These are phyloP conservation scores for Merops nubicus DNA, from an alignment of 2,113 vertebrate species.

Conservation along the genomic window DNA sequence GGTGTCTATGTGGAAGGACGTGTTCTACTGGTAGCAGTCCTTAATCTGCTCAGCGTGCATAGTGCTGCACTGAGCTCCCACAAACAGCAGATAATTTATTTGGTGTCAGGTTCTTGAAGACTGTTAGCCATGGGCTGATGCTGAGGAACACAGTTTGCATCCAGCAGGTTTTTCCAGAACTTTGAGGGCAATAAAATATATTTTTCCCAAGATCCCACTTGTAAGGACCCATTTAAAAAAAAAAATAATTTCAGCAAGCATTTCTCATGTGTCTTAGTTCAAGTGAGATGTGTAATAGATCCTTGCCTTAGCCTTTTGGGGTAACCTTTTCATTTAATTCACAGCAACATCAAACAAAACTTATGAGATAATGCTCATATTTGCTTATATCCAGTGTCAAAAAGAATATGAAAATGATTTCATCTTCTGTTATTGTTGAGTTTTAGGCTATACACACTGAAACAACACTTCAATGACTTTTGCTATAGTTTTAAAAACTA, in stretches of 20 bases:
- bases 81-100: not conserved
- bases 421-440: not conserved
- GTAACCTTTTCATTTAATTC: not conserved
- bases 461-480: not conserved
- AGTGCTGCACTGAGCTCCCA: not conserved
- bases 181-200: not conserved
- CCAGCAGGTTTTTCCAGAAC: not conserved
- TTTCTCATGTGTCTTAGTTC: not conserved
- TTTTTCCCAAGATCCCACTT: not conserved
- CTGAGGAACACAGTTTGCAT: not conserved
- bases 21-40: not conserved
- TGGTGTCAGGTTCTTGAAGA: not conserved
- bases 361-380: not conserved
- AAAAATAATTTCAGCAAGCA: not conserved
- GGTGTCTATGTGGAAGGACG: not conserved
- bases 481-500: not conserved
- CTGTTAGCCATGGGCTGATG: not conserved
- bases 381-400: not conserved
- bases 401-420: not conserved
- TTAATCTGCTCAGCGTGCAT: fast-evolving
- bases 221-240: not conserved
- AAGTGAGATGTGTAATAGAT: not conserved
- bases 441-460: not conserved
- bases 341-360: not conserved
- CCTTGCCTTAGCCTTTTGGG: not conserved